Percentiles rank a stretch among this genome's conserved stretches.
Conservation (phyloP, 2,888 invertebrate genomes). For the Machimus rusticus region DNA sequence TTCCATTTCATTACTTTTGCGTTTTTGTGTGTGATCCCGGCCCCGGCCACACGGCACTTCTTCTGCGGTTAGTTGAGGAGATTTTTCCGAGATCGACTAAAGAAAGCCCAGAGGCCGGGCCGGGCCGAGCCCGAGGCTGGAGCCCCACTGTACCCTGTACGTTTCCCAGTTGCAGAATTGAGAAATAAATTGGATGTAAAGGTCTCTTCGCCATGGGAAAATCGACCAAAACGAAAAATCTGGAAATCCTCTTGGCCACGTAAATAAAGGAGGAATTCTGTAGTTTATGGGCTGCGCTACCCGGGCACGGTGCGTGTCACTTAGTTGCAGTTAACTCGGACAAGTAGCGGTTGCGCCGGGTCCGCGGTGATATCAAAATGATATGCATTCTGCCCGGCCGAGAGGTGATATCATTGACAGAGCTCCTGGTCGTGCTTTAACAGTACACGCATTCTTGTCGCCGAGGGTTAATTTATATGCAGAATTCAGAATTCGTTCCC, state of each 20-base stretch:
- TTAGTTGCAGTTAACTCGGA: slow-evolving; percentile 23
- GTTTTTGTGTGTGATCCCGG: background rate
- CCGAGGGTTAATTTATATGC: background rate
- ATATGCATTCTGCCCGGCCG: slow-evolving; percentile 7
- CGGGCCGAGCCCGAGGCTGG: background rate
- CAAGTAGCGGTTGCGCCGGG: slow-evolving; percentile 17
- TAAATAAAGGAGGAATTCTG: slow-evolving; percentile 13
- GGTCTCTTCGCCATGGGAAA: background rate
- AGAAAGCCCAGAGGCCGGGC: background rate
- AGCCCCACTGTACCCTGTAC: background rate
- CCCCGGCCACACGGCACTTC: background rate
- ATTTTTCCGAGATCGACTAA: slow-evolving; percentile 26
- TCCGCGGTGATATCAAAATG: slow-evolving; percentile 5
- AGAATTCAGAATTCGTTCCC: background rate
- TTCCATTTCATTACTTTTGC: slow-evolving; percentile 42
- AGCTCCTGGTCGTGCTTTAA: background rate
- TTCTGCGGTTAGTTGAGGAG: slow-evolving; percentile 6
- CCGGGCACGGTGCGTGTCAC: slow-evolving; percentile 27
- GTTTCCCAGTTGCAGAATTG: slow-evolving; percentile 10
- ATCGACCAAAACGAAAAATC: background rate
- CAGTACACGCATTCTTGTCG: background rate
- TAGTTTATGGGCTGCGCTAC: slow-evolving; percentile 22
- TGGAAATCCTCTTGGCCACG: background rate
- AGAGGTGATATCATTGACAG: slow-evolving; percentile 18
- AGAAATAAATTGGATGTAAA: slow-evolving; percentile 42